These are phyloP conservation scores for Danio rerio DNA, from an alignment of 2,113 vertebrate genomes.

Conservation along the genomic window GRCz12tu NC_133196.1:23226001-23226500, in stretches of 20 bases:
- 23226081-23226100: slow-evolving; percentile 41
- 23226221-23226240: slow-evolving; percentile 1
- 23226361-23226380: slow-evolving; percentile 67
- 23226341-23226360: slow-evolving; percentile 65
- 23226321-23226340: slow-evolving; percentile 62
- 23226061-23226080: slow-evolving; percentile 55
- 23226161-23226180: neutral
- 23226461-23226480: slow-evolving; percentile 69
- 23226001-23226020: slow-evolving; percentile 73
- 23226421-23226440: slow-evolving; percentile 77
- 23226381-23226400: slow-evolving; percentile 69
- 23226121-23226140: slow-evolving; percentile 29
- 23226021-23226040: slow-evolving; percentile 64
- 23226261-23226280: slow-evolving; percentile 41
- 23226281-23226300: slow-evolving; percentile 42
- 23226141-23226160: slow-evolving; percentile 11
- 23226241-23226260: slow-evolving; percentile 43
- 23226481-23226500: slow-evolving; percentile 76
- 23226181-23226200: slow-evolving; percentile 3
- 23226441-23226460: slow-evolving; percentile 69
- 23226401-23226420: slow-evolving; percentile 66
- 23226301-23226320: slow-evolving; percentile 43
- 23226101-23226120: slow-evolving; percentile 20
- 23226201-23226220: slow-evolving; percentile 11
- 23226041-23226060: slow-evolving; percentile 62